phyloP scores from a whole-genome alignment of 2,888 invertebrate species.

The Cosmorhoe ocellata region DNA sequence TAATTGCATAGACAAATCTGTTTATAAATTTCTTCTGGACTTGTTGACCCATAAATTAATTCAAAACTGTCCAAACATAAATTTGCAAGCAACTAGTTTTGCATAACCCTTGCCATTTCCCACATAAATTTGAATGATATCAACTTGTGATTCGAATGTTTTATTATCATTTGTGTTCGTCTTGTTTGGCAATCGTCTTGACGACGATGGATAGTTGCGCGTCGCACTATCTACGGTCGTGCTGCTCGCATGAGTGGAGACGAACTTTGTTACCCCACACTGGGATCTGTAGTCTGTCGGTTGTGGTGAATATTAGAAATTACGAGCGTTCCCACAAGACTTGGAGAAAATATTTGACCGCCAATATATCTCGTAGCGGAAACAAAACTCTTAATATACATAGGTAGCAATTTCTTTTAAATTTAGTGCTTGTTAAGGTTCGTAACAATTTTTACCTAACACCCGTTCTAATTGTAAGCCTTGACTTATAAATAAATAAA shows the following conservation, averaged over 20 bases:
- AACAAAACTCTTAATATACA: too few species aligned
- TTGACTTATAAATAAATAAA: too few species aligned
- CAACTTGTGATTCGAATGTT: constrained; percentile 23
- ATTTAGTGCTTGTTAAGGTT: too few species aligned
- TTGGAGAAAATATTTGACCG: too few species aligned
- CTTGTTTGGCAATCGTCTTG: constrained; percentile 33
- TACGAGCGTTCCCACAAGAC: too few species aligned
- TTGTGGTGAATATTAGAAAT: too few species aligned
- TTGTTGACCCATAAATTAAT: constrained; percentile 18
- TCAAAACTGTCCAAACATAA: constrained; percentile 13
- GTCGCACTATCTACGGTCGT: constrained; percentile 37
- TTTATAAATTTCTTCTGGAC: not conserved
- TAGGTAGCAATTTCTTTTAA: too few species aligned
- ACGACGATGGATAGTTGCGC: constrained; percentile 44
- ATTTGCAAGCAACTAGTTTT: constrained; percentile 15
- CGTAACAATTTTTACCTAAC: too few species aligned
- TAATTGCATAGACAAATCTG: not conserved
- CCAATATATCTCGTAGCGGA: too few species aligned
- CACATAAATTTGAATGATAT: constrained; percentile 27
- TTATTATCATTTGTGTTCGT: constrained; percentile 37
- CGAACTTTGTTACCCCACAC: too few species aligned
- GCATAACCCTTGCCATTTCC: constrained; percentile 22
- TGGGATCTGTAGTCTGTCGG: too few species aligned
- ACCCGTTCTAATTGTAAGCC: too few species aligned
- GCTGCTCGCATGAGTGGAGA: constrained; percentile 41